Percentiles rank a stretch among this genome's conserved stretches.
Conservation (phyloP, 1,140 invertebrate genomes). For the Aphidius gifuensis region DNA sequence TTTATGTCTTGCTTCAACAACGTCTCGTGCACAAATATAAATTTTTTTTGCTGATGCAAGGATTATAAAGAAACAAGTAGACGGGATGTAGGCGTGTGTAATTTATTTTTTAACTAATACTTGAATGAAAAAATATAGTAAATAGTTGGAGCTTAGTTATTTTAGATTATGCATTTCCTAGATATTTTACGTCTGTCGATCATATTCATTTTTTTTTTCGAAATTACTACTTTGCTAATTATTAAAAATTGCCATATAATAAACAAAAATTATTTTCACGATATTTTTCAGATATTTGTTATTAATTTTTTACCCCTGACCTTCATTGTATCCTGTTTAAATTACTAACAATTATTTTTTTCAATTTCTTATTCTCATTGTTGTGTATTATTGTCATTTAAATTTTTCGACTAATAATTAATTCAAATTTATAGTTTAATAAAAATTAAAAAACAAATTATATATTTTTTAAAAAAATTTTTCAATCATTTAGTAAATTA, state of each 20-base stretch:
- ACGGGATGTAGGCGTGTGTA: slow-evolving; percentile 44
- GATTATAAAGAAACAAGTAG: slow-evolving; percentile 34
- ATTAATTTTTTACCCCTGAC: slow-evolving; percentile 17
- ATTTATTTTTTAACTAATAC: background rate
- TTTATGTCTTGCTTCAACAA: background rate
- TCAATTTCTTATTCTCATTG: background rate
- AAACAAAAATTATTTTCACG: background rate
- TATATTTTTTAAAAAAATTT: too few species aligned
- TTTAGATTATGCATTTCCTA: too few species aligned
- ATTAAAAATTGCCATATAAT: slow-evolving; percentile 1
- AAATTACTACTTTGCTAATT: background rate
- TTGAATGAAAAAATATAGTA: background rate
- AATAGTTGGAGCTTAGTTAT: too few species aligned
- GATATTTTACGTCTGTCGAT: too few species aligned
- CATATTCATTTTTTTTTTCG: background rate
- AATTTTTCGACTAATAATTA: too few species aligned
- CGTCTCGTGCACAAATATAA: slow-evolving; percentile 2
- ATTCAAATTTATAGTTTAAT: too few species aligned
- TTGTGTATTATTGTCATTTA: too few species aligned
- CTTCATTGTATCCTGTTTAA: slow-evolving; percentile 26
- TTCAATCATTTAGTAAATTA: too few species aligned
- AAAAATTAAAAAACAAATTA: too few species aligned
- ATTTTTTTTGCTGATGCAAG: background rate
- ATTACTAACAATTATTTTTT: slow-evolving; percentile 5
- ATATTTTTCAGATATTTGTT: slow-evolving; percentile 1